phyloP scores from a whole-genome alignment of 2,888 invertebrate species.

The Aphidius colemani region DNA sequence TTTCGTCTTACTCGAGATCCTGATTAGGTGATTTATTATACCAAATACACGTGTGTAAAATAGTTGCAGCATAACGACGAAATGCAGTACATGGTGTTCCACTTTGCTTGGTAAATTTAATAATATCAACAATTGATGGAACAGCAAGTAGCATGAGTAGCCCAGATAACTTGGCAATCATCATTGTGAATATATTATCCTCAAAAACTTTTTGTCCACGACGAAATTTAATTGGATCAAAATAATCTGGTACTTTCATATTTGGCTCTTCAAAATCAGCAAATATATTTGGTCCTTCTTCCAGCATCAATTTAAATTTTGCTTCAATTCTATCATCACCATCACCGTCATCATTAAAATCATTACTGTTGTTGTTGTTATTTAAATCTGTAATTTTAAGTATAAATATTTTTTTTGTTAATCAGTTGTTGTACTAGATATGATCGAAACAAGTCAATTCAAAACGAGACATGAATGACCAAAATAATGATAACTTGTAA shows the following conservation, averaged over 20 bases:
- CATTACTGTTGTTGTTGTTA: too few relatives aligned
- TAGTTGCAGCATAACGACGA: constrained; percentile 77
- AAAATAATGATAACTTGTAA: too few relatives aligned
- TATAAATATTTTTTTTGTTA: too few relatives aligned
- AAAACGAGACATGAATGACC: too few relatives aligned
- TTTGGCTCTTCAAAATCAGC: constrained; percentile 41
- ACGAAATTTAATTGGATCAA: constrained; percentile 67
- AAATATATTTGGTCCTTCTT: constrained; percentile 43
- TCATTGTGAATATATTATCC: constrained; percentile 72
- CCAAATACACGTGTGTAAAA: constrained; percentile 79
- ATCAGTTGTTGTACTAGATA: too few relatives aligned
- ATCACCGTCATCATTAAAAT: constrained; percentile 15
- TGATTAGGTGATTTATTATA: constrained; percentile 67
- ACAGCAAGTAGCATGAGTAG: constrained; percentile 76
- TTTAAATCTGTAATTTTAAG: too few relatives aligned
- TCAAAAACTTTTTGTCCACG: constrained; percentile 75
- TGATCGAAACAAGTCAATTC: too few relatives aligned
- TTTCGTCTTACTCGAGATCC: constrained; percentile 44
- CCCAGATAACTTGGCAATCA: constrained; percentile 76
- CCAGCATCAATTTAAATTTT: constrained; percentile 43
- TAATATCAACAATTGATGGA: constrained; percentile 73
- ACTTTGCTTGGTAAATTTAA: constrained; percentile 75
- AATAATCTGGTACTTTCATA: constrained; percentile 69
- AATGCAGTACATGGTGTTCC: constrained; percentile 70
- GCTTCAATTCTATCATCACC: constrained; percentile 42